Evolutionary conservation across 2,113 vertebrate species (phyloP).

Genomic region (Ptilonorhynchus violaceus): DNA sequence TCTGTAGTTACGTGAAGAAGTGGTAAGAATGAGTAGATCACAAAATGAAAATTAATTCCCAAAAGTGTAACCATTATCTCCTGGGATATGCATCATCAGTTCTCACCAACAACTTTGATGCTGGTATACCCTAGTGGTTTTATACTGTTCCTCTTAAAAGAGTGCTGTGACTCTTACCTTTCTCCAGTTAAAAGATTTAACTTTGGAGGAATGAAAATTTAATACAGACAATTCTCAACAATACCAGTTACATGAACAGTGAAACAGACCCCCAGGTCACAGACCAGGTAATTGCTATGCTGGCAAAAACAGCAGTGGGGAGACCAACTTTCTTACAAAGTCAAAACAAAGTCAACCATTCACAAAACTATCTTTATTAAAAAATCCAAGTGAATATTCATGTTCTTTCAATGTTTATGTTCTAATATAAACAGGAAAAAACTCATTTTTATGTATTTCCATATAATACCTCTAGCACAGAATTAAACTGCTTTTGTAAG

Average conservation of each 20-base stretch:
- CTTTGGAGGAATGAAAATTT: background rate
- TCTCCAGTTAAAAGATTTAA: background rate
- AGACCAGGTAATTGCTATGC: background rate
- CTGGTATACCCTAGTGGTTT: background rate
- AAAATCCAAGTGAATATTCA: background rate
- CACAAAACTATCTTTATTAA: background rate
- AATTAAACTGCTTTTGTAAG: background rate
- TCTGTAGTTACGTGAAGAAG: background rate
- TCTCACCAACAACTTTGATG: background rate
- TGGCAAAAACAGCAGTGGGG: background rate
- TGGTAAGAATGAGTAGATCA: background rate
- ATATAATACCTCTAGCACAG: background rate
- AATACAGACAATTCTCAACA: background rate
- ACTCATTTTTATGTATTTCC: fast-evolving
- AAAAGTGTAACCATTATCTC: background rate
- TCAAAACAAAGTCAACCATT: background rate
- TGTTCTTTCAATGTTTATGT: background rate
- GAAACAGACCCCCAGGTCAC: background rate
- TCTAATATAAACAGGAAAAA: background rate
- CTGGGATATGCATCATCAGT: background rate
- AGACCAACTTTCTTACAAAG: background rate
- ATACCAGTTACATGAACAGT: background rate
- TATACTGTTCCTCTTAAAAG: background rate
- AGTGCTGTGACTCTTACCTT: background rate
- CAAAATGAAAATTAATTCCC: background rate